phyloP scores from a whole-genome alignment of 2,888 invertebrate species.

The Gari tellinella region DNA sequence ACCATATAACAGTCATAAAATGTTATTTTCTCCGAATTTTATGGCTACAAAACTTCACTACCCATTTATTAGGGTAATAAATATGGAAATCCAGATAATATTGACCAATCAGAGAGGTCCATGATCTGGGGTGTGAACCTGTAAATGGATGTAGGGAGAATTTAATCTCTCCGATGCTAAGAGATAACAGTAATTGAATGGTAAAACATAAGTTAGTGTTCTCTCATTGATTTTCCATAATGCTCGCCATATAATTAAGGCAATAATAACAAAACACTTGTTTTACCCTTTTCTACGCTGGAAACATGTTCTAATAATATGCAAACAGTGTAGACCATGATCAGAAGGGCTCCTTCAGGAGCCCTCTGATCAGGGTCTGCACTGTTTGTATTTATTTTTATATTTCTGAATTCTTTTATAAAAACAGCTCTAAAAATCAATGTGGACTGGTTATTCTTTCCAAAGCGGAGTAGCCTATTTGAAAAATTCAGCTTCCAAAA shows the following conservation, averaged over 20 bases:
- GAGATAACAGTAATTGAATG: slow-evolving; percentile 4
- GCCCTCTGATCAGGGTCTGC: too few relatives aligned
- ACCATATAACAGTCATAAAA: slow-evolving; percentile 5
- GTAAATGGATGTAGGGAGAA: slow-evolving; percentile 18
- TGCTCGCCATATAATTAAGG: slow-evolving; percentile 2
- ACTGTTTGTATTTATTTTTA: too few relatives aligned
- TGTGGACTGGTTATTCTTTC: too few relatives aligned
- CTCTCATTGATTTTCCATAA: slow-evolving; percentile 6
- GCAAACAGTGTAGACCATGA: too few relatives aligned
- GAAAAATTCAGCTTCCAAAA: too few relatives aligned
- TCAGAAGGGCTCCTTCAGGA: too few relatives aligned
- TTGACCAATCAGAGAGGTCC: slow-evolving; percentile 39
- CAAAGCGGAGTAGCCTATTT: too few relatives aligned
- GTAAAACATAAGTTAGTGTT: slow-evolving; percentile 11
- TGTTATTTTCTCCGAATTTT: slow-evolving; percentile 18
- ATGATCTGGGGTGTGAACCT: slow-evolving; percentile 18
- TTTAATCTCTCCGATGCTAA: neutral
- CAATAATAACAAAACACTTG: too few relatives aligned
- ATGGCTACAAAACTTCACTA: slow-evolving; percentile 35
- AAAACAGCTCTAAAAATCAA: too few relatives aligned
- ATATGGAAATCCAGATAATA: slow-evolving; percentile 36
- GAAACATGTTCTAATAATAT: too few relatives aligned
- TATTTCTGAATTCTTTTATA: too few relatives aligned
- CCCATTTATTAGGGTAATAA: slow-evolving; percentile 43
- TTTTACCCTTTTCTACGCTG: too few relatives aligned